These are phyloP conservation scores for Phaethon lepturus DNA, from an alignment of 2,113 vertebrate species.

Conservation along the genomic window DNA sequence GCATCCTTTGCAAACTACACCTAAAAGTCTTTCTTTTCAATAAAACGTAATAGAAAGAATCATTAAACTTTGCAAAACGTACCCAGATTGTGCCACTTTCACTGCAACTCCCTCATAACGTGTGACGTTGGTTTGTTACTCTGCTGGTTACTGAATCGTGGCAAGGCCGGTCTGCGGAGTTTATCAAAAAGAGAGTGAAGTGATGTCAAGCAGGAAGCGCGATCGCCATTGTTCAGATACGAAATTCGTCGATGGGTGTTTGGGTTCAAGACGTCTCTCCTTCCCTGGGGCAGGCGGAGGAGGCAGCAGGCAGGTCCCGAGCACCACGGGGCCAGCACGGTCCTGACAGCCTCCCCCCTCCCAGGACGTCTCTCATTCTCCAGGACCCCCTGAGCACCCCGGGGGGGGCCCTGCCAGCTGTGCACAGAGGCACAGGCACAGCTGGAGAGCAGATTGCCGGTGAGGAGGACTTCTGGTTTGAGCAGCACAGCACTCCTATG, in stretches of 20 bases:
- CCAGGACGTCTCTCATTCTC: background rate
- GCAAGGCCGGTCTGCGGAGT: background rate
- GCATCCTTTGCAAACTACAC: background rate
- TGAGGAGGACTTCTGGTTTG: background rate
- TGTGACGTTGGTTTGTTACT: background rate
- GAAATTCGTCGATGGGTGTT: background rate
- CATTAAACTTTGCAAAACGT: background rate
- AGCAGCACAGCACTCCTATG: background rate
- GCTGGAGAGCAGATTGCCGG: background rate
- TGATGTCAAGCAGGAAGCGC: background rate
- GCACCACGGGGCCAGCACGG: background rate
- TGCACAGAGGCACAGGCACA: background rate
- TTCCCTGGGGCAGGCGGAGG: background rate
- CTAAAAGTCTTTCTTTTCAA: background rate
- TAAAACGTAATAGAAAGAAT: background rate
- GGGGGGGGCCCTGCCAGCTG: background rate
- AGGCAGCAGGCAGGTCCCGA: background rate
- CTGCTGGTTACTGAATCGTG: background rate
- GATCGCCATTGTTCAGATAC: background rate
- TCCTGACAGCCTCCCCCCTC: background rate
- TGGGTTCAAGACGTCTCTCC: background rate
- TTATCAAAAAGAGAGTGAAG: background rate
- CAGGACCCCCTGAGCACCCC: background rate
- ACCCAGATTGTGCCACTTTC: too few species aligned
- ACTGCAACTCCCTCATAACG: background rate